Conservation (phyloP, 1,140 invertebrate species). For the Zaprionus kolodkinae region DNA sequence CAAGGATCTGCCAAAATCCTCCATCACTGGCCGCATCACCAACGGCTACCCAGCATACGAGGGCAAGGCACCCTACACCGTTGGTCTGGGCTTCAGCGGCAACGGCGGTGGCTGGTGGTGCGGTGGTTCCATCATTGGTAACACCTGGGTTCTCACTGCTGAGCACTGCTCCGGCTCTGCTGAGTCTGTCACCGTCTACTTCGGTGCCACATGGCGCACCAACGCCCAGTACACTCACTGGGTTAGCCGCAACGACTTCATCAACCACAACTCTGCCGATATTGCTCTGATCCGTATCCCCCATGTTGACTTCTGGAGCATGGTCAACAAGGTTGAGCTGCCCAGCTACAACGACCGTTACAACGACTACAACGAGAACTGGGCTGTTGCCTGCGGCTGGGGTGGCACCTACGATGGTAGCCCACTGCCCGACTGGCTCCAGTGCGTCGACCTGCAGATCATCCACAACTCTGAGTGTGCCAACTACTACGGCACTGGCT, state of each 20-base stretch:
- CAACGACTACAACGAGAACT: constrained; percentile 28
- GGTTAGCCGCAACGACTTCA: constrained; percentile 43
- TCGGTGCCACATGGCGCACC: constrained; percentile 61
- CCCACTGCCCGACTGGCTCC: constrained; percentile 44
- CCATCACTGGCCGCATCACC: constrained; percentile 61
- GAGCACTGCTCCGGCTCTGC: constrained; percentile 61
- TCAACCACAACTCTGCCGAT: constrained; percentile 49
- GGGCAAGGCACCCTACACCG: constrained; percentile 85
- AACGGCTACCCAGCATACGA: constrained; percentile 60
- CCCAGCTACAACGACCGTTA: constrained; percentile 46
- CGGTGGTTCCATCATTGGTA: constrained; percentile 86
- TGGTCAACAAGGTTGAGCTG: constrained; percentile 52
- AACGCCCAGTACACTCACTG: constrained; percentile 41
- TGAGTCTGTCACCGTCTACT: constrained; percentile 47
- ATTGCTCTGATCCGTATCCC: constrained; percentile 50
- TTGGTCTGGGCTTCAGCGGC: constrained; percentile 77
- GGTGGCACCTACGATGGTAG: constrained; percentile 36
- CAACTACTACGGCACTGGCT: constrained; percentile 56
- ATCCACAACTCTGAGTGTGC: constrained; percentile 37
- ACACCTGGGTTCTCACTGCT: constrained; percentile 85
- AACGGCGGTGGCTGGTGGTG: constrained; percentile 85
- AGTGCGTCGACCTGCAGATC: constrained; percentile 60
- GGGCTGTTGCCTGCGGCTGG: constrained; percentile 58
- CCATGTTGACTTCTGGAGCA: constrained; percentile 40
- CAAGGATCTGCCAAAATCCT: constrained; percentile 29